Percentiles rank a stretch among this genome's conserved stretches.
Conservation (phyloP, 2,113 vertebrate species). For the Corythaeola cristata region DNA sequence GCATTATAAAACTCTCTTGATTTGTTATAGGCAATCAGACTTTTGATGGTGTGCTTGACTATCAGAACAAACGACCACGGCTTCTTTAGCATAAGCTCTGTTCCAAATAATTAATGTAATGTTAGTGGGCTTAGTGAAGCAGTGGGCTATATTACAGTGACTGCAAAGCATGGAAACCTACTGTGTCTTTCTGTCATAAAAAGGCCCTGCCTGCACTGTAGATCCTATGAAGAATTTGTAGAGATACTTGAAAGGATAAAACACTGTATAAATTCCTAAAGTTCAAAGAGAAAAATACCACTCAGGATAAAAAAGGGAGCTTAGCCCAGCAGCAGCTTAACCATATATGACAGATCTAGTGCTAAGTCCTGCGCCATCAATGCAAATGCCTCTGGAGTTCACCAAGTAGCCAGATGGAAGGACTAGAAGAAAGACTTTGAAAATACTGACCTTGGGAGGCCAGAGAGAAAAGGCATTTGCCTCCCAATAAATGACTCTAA, state of each 20-base stretch:
- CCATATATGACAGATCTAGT: slow-evolving; percentile 55
- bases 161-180: slow-evolving; percentile 45
- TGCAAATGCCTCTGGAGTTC: slow-evolving; percentile 51
- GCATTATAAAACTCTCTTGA: slow-evolving; percentile 1
- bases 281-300: slow-evolving; percentile 71
- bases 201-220: slow-evolving; percentile 31
- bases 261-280: slow-evolving; percentile 58
- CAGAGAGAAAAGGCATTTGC: background rate
- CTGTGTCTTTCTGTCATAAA: slow-evolving; percentile 26
- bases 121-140: slow-evolving; percentile 42
- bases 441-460: background rate
- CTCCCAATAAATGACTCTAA: background rate
- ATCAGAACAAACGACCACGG: background rate
- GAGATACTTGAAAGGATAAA: slow-evolving; percentile 61
- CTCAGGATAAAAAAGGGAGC: slow-evolving; percentile 52
- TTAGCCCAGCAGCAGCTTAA: slow-evolving; percentile 52
- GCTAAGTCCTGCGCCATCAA: slow-evolving; percentile 44
- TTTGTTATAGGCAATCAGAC: slow-evolving; percentile 34
- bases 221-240: slow-evolving; percentile 59
- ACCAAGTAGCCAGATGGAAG: slow-evolving; percentile 27
- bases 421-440: slow-evolving; percentile 14
- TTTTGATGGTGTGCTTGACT: slow-evolving; percentile 35
- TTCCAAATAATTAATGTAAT: slow-evolving; percentile 61
- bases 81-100: slow-evolving; percentile 25
- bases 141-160: slow-evolving; percentile 24